phyloP scores from a whole-genome alignment of 2,888 invertebrate genomes.

The Liodrosophila aerea region DNA sequence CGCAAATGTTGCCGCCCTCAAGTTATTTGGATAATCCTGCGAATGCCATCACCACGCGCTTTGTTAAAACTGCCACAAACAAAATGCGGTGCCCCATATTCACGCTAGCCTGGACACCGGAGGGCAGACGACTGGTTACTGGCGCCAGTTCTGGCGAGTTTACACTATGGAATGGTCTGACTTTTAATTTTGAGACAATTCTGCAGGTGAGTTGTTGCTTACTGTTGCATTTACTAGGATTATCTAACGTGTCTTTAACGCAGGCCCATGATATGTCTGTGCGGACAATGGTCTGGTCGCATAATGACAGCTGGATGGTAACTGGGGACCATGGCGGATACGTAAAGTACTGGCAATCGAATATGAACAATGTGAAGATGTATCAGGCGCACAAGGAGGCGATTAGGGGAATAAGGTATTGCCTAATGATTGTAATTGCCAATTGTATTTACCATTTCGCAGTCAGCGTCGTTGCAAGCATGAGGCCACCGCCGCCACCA shows the following conservation, averaged over 20 bases:
- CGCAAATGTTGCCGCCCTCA: conserved; percentile 96
- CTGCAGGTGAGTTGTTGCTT: conserved; percentile 88
- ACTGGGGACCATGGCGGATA: conserved; percentile 99
- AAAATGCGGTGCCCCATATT: conserved; percentile 99
- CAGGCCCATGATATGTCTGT: conserved; percentile 99
- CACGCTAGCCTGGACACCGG: conserved; percentile 99
- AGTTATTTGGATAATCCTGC: conserved; percentile 97
- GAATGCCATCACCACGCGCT: conserved; percentile 96
- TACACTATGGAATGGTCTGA: conserved; percentile 99
- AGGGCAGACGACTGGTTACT: conserved; percentile 97
- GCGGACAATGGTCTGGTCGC: conserved; percentile 99
- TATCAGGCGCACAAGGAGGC: conserved; percentile 99
- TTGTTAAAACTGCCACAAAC: conserved; percentile 99
- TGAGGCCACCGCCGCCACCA: conserved; percentile 36
- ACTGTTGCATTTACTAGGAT: no score
- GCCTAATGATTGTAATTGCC: conserved; percentile 78
- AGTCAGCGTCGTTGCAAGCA: conserved; percentile 45
- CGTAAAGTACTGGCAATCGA: conserved; percentile 99
- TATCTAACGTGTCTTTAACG: background rate
- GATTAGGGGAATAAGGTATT: conserved; percentile 97
- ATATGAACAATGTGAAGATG: conserved; percentile 99
- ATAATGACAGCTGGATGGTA: conserved; percentile 99
- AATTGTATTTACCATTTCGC: conserved; percentile 62
- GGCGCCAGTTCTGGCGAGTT: conserved; percentile 99
- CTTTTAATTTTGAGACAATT: conserved; percentile 99